phyloP scores from a whole-genome alignment of 2,888 invertebrate species.

The Ophion ventricosus region DNA sequence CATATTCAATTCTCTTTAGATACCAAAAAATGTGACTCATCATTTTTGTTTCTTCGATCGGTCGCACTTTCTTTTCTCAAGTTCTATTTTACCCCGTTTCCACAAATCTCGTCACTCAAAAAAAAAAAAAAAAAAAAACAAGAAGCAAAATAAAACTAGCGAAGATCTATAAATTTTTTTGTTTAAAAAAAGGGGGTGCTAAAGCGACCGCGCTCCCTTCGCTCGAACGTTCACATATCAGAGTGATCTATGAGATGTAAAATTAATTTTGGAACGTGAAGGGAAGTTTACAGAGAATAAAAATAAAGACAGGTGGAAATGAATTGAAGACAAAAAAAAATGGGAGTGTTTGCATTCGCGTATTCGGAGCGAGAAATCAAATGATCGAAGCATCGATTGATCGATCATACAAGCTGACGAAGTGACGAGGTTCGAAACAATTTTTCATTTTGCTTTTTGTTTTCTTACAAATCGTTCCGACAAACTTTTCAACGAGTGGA shows the following conservation, averaged over 20 bases:
- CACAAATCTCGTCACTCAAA: background rate
- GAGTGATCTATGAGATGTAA: constrained; percentile 77
- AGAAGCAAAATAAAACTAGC: too few species aligned
- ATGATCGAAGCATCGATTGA: constrained; percentile 13
- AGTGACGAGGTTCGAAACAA: constrained; percentile 39
- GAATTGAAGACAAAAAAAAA: constrained; percentile 16
- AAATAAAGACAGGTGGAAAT: background rate
- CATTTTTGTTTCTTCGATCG: background rate
- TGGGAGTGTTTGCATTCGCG: constrained; percentile 30
- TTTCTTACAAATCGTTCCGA: background rate
- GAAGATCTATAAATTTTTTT: background rate
- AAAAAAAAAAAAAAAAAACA: background rate
- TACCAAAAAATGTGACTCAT: background rate
- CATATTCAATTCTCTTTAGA: background rate
- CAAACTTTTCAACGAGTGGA: too few species aligned
- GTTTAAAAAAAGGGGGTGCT: background rate
- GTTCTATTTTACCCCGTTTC: constrained; percentile 1
- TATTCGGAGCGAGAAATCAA: constrained; percentile 27
- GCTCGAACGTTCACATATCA: constrained; percentile 78
- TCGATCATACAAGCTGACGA: background rate
- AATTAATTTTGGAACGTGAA: constrained; percentile 65
- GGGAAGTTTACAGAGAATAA: constrained; percentile 27
- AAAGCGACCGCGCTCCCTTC: constrained; percentile 34
- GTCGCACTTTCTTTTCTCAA: constrained; percentile 1
- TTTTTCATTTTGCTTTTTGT: constrained; percentile 11